Conservation (phyloP, 2,888 invertebrate genomes). For the Tridacna crocea region DNA sequence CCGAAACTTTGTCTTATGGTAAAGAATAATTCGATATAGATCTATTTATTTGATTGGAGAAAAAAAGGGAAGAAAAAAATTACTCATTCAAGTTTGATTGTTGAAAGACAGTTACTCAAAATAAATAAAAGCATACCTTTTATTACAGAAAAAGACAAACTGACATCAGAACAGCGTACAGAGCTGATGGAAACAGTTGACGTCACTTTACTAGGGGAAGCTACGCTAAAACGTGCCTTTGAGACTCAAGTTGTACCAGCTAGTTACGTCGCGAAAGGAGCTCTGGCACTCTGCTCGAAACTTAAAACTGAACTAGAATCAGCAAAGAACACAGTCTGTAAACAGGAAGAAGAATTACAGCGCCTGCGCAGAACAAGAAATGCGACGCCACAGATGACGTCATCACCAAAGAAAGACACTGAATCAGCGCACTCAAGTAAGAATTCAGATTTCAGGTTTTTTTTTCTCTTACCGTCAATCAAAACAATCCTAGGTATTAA, state of each 20-base stretch:
- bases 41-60: too few relatives aligned
- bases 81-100: too few relatives aligned
- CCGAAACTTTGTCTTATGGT: too few relatives aligned
- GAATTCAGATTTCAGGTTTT: neutral
- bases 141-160: conserved; percentile 73
- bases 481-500: too few relatives aligned
- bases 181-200: conserved; percentile 78
- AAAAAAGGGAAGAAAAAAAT: too few relatives aligned
- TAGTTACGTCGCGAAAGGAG: conserved; percentile 76
- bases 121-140: neutral
- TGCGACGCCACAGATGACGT: conserved; percentile 57
- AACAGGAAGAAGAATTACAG: conserved; percentile 77
- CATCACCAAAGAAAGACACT: conserved; percentile 50
- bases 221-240: conserved; percentile 76
- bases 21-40: too few relatives aligned
- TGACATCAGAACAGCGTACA: conserved; percentile 70
- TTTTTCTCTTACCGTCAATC: neutral
- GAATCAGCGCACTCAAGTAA: conserved; percentile 60
- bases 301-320: conserved; percentile 78
- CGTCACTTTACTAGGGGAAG: conserved; percentile 78
- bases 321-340: conserved; percentile 73
- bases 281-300: conserved; percentile 76
- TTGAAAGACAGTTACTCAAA: too few relatives aligned
- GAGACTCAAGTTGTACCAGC: conserved; percentile 79
- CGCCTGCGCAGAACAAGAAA: conserved; percentile 58